Conservation (phyloP, 2,797 vertebrate genomes). For the Miichthys miiuy region DNA sequence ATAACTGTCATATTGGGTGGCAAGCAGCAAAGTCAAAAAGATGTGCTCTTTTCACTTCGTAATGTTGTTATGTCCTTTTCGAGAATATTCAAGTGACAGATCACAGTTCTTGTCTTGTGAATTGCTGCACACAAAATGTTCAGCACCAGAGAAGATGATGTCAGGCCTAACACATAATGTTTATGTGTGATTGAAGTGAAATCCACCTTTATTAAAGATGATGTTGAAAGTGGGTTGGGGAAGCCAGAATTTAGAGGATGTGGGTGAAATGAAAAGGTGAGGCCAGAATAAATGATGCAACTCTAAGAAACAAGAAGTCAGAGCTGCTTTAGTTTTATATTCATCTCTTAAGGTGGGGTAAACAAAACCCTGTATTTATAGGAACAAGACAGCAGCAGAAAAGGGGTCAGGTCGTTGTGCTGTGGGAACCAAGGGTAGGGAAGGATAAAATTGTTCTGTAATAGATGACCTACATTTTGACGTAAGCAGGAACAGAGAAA, state of each 20-base stretch:
- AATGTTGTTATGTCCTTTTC: not conserved
- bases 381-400: not conserved
- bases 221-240: not conserved
- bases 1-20: not conserved
- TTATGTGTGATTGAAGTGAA: constrained; percentile 2
- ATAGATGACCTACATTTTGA: not conserved
- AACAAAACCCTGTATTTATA: constrained; percentile 1
- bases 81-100: not conserved
- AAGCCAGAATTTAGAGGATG: constrained; percentile 10
- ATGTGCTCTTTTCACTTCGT: not conserved
- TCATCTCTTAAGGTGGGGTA: not conserved
- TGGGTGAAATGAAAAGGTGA: not conserved
- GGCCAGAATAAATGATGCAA: constrained; percentile 44
- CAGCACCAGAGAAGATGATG: not conserved
- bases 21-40: not conserved
- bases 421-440: not conserved
- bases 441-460: too few species aligned
- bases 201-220: constrained; percentile 5
- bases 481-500: not conserved
- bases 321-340: constrained; percentile 1
- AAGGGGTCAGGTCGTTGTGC: not conserved
- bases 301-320: constrained; percentile 23
- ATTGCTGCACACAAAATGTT: not conserved
- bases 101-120: not conserved
- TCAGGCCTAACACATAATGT: not conserved